Evolutionary conservation across 2,888 invertebrate species (phyloP), one percentile per base, ranked within the genome.

Genomic region (Diaperis boleti): DNA sequence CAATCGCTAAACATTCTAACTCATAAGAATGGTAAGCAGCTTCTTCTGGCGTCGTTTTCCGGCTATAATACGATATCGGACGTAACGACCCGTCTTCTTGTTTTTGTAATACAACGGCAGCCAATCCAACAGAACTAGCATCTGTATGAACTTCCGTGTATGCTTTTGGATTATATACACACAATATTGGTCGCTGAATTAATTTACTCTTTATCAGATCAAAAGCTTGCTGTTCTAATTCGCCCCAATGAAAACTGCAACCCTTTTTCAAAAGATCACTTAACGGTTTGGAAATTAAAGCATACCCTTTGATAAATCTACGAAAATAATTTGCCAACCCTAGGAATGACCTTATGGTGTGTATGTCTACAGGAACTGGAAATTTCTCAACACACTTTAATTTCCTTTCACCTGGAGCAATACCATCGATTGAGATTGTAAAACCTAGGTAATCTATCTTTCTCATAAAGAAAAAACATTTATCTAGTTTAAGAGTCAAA

Each of bases 1-100:
- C 74, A 0, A 80, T 72, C 0, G 79, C 79, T n/a, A 81, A 64
- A 1, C 70, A 72, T 54, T 81, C 77, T n/a, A 76, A 57, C 31
- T 82, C 81, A 20, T 75, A 76, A 0, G 75, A 74, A 22, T 76
- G 75, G 26, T 76, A 79, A 20, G 70, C 74, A 10, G 57, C 49
- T 65, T 82, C 81, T 1, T 71, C 67, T 1, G 57, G 62, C 0
- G 72, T 71, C 0, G 78, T 73, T 44, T 74, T 74, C 5, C 75
- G 69, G 37, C 77, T 78, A 22, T 68, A 74, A 57, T 76, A 81
- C 0, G 73, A 72, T 4, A 76, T 70, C 1, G 72, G 72, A 33
- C 72, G 67, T 49, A 73, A 42, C 3, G 56, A 39, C 31, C 64
- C 59, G 8, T 72, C 71, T 13, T 35, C 14, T 29, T 72, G 62